These are phyloP conservation scores for Smithornis capensis DNA, from an alignment of 2,113 vertebrate species.

Conservation along the genomic window DNA sequence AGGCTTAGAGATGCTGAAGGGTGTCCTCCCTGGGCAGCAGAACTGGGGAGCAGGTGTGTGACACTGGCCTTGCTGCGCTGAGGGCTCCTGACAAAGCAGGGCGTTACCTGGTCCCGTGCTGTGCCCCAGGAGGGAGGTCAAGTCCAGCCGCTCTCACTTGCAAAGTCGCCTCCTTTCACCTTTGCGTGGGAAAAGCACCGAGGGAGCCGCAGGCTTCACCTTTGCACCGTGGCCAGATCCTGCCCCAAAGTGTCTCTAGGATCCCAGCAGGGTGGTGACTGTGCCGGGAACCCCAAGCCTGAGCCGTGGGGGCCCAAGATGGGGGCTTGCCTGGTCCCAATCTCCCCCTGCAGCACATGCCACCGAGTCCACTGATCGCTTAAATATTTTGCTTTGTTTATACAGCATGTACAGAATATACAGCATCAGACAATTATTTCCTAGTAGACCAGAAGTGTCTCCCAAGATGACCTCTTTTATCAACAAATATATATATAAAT, in stretches of 20 bases:
- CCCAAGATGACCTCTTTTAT: constrained; percentile 34
- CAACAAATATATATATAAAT: constrained; percentile 55
- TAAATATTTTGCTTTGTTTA: constrained; percentile 10
- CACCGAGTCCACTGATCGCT: neutral
- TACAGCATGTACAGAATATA: constrained; percentile 59
- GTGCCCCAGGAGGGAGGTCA: neutral
- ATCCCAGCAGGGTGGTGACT: neutral
- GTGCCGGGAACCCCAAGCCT: neutral
- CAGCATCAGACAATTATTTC: neutral
- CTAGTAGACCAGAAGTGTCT: constrained; percentile 35
- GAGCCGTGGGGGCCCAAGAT: neutral
- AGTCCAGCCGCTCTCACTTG: fast-evolving
- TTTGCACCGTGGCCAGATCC: neutral
- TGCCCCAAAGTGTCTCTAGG: neutral
- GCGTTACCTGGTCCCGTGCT: neutral
- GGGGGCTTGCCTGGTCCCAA: neutral
- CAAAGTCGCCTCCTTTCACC: neutral
- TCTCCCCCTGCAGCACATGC: neutral
- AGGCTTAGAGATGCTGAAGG: neutral
- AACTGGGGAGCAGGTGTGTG: neutral
- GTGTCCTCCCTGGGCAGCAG: neutral
- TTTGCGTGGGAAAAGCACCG: neutral
- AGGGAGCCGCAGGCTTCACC: neutral
- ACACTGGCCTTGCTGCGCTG: fast-evolving
- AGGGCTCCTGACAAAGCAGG: neutral